These are phyloP conservation scores for Andrena hattorfiana DNA, from an alignment of 2,888 invertebrate genomes.

Conservation along the genomic window DNA sequence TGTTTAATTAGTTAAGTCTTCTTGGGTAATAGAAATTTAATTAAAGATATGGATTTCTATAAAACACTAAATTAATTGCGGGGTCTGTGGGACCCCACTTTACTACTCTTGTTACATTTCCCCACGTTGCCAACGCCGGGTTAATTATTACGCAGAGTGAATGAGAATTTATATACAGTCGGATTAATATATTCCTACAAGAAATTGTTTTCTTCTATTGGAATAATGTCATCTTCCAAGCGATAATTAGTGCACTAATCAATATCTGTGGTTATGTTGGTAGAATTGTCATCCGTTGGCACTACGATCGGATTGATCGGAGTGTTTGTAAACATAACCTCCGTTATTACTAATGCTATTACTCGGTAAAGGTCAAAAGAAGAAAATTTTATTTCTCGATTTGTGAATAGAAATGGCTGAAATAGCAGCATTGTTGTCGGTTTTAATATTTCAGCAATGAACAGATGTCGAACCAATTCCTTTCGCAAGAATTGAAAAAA, in stretches of 20 bases:
- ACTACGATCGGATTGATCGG: neutral
- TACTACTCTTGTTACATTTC: too few relatives aligned
- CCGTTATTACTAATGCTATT: neutral
- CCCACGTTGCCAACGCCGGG: too few relatives aligned
- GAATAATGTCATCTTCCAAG: neutral
- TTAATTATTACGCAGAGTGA: neutral
- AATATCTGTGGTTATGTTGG: neutral
- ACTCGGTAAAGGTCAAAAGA: neutral
- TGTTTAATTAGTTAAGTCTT: too few relatives aligned
- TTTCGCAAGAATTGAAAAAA: conserved; percentile 51
- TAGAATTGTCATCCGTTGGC: neutral
- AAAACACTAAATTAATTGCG: too few relatives aligned
- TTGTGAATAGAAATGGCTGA: conserved; percentile 88
- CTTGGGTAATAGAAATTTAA: too few relatives aligned
- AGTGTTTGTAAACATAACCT: conserved; percentile 43
- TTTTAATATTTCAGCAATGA: conserved; percentile 96
- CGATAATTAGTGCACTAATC: neutral
- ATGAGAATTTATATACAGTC: neutral
- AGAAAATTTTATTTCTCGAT: neutral
- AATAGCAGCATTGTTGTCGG: conserved; percentile 97
- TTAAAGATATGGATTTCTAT: too few relatives aligned
- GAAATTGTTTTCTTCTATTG: neutral
- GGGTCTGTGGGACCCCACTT: too few relatives aligned
- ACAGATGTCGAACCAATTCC: conserved; percentile 32
- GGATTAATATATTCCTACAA: neutral